These are phyloP conservation scores for Etheostoma spectabile DNA, from an alignment of 2,113 vertebrate genomes.

Conservation along the genomic window DNA sequence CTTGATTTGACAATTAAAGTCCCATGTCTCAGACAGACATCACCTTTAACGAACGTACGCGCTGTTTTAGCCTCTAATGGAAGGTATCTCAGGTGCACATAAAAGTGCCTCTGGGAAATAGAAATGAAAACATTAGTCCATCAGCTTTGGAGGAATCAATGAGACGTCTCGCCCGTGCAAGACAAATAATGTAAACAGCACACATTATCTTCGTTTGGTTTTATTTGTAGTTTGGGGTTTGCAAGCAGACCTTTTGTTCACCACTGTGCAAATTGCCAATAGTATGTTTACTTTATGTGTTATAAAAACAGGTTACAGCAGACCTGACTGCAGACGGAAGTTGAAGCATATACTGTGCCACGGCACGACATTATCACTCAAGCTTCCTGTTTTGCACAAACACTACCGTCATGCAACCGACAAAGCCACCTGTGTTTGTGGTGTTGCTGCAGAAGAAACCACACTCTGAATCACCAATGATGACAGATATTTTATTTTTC, in stretches of 20 bases:
- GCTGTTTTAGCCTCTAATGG: background rate
- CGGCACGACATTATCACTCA: background rate
- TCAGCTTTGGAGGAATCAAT: background rate
- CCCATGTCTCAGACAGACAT: background rate
- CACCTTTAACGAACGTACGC: background rate
- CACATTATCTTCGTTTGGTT: background rate
- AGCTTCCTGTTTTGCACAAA: slow-evolving; percentile 35
- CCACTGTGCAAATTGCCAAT: background rate
- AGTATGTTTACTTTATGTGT: background rate
- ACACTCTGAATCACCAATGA: slow-evolving; percentile 28
- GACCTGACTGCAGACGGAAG: slow-evolving; percentile 5
- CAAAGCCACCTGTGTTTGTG: slow-evolving; percentile 9
- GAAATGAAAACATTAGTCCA: background rate
- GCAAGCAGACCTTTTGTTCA: background rate
- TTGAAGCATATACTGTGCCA: slow-evolving; percentile 3
- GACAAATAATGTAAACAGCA: background rate
- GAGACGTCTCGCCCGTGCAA: background rate
- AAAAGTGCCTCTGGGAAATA: background rate
- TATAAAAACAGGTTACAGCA: background rate
- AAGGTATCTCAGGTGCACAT: slow-evolving; percentile 8
- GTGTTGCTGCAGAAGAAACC: too few relatives aligned
- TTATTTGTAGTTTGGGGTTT: background rate
- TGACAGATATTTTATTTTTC: background rate
- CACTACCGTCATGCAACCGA: background rate
- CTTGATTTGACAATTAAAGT: too few relatives aligned